Conservation (phyloP, 2,113 vertebrate genomes). For the Nansenia antarctica region DNA sequence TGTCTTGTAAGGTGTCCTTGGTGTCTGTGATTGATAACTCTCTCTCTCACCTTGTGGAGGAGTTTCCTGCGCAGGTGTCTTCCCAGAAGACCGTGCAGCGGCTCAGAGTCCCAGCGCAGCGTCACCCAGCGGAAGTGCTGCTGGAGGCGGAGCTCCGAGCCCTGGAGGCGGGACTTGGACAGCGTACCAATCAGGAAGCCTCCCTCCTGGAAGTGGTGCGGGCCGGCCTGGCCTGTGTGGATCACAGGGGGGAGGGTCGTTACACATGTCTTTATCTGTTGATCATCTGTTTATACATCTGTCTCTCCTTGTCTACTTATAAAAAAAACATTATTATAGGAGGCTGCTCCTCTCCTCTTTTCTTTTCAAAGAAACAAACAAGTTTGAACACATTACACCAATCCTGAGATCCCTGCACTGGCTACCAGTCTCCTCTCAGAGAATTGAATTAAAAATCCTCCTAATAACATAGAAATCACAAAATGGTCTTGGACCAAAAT, state of each 20-base stretch:
- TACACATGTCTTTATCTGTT: background rate
- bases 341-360: no score
- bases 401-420: no score
- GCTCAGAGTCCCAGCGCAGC: conserved; percentile 92
- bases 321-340: no score
- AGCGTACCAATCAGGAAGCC: conserved; percentile 90
- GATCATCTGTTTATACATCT: background rate
- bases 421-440: no score
- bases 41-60: conserved; percentile 88
- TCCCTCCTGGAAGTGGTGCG: conserved; percentile 84
- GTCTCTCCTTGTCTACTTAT: no score
- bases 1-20: no score
- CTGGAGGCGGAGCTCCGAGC: conserved; percentile 87
- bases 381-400: no score
- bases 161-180: conserved; percentile 86
- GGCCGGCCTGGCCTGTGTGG: conserved; percentile 77
- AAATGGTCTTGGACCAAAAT: no score
- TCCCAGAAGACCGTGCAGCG: conserved; percentile 85
- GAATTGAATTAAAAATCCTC: no score
- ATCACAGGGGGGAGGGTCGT: background rate
- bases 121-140: conserved; percentile 97
- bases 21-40: conserved; percentile 32
- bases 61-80: conserved; percentile 86
- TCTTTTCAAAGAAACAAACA: no score
- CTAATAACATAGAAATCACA: no score